phyloP scores from a whole-genome alignment of 2,113 vertebrate genomes.

The Rhabdomys dilectus region DNA sequence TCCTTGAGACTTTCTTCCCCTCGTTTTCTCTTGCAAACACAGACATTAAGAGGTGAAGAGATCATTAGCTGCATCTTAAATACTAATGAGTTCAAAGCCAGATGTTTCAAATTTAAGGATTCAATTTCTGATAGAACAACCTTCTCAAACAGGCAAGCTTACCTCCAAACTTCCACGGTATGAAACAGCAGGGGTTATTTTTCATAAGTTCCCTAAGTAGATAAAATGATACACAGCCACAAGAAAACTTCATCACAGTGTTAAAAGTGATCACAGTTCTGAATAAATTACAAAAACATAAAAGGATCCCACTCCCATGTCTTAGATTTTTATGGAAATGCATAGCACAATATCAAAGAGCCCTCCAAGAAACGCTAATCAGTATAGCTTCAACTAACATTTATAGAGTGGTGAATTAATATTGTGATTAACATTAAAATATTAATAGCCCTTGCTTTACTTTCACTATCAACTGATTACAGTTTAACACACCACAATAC shows the following conservation, averaged over 20 bases:
- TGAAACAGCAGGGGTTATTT: neutral
- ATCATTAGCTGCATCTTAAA: constrained; percentile 71
- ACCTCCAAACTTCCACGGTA: neutral
- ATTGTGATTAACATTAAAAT: neutral
- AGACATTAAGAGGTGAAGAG: constrained; percentile 54
- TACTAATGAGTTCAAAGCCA: constrained; percentile 69
- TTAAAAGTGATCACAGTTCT: constrained; percentile 18
- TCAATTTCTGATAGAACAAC: constrained; percentile 13
- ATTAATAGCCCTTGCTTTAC: neutral
- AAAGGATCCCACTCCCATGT: neutral
- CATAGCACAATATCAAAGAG: neutral
- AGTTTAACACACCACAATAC: neutral
- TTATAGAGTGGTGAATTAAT: neutral
- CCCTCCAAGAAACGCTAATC: constrained; percentile 18
- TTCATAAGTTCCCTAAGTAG: constrained; percentile 15
- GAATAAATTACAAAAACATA: constrained; percentile 31
- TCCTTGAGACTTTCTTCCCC: constrained; percentile 66
- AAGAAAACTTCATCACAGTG: neutral
- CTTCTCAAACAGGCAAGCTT: neutral
- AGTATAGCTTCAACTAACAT: neutral
- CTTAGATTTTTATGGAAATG: constrained; percentile 35
- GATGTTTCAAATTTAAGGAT: constrained; percentile 64
- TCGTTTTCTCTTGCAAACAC: constrained; percentile 64
- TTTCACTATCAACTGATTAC: neutral
- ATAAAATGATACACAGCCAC: neutral